Evolutionary conservation across 2,797 vertebrate species (phyloP).

Genomic region (Rhincodon typus): DNA sequence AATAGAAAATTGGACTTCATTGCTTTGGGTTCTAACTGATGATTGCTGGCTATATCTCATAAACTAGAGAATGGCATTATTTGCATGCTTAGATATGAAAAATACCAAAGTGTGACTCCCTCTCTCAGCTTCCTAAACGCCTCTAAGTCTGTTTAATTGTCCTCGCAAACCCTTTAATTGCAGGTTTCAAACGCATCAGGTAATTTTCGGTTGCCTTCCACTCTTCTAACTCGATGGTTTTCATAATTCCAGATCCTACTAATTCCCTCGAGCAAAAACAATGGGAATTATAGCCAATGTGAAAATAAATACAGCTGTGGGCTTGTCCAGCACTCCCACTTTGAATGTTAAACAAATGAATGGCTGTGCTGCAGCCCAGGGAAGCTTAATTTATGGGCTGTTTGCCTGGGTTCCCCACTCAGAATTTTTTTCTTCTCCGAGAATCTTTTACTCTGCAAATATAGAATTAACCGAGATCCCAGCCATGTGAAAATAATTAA

Average conservation of each 20-base stretch:
- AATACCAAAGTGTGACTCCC: not conserved
- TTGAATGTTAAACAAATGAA: not conserved
- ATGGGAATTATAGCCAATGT: not conserved
- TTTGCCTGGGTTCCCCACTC: not conserved
- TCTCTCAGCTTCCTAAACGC: not conserved
- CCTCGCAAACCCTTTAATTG: not conserved
- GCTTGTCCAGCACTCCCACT: not conserved
- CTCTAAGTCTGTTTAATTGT: not conserved
- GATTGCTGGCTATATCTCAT: not conserved
- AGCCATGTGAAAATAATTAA: constrained; percentile 26
- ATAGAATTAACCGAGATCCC: not conserved
- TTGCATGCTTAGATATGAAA: not conserved
- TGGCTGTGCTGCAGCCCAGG: not conserved
- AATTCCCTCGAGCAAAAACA: not conserved
- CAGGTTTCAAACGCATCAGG: not conserved
- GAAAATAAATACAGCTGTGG: not conserved
- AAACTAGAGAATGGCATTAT: not conserved
- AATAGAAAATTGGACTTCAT: not conserved
- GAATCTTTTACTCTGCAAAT: not conserved
- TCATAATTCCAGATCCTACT: not conserved
- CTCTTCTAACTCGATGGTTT: not conserved
- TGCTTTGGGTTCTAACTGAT: not conserved
- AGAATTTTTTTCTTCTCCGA: no score
- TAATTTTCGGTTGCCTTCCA: not conserved
- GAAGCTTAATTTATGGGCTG: not conserved